phyloP scores from a whole-genome alignment of 1,140 invertebrate species.

The Ceratitis capitata region DNA sequence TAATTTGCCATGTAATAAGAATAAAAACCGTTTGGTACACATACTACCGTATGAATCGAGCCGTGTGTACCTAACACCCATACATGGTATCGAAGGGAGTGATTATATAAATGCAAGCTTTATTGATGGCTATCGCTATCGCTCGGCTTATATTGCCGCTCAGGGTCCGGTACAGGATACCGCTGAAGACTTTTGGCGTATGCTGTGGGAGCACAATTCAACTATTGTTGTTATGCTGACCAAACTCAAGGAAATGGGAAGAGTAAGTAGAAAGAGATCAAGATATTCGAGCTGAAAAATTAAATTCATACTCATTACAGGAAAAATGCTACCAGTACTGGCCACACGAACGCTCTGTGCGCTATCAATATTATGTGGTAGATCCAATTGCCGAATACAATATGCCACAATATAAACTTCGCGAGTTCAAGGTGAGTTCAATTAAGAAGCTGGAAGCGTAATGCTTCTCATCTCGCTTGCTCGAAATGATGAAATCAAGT shows the following conservation, averaged over 20 bases:
- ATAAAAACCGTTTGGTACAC: constrained; percentile 97
- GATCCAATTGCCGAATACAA: constrained; percentile 99
- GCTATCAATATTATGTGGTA: constrained; percentile 97
- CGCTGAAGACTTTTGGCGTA: constrained; percentile 98
- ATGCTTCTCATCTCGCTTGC: no score
- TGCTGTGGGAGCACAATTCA: constrained; percentile 99
- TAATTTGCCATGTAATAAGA: constrained; percentile 95
- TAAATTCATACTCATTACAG: constrained; percentile 66
- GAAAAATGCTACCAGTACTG: constrained; percentile 99
- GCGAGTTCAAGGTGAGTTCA: constrained; percentile 96
- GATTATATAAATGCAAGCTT: constrained; percentile 99
- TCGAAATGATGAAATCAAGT: no score
- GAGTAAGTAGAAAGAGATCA: constrained; percentile 71
- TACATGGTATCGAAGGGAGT: constrained; percentile 91
- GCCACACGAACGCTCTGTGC: constrained; percentile 95
- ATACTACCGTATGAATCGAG: constrained; percentile 97
- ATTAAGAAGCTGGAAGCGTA: neutral
- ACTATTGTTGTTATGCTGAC: constrained; percentile 99
- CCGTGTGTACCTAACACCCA: constrained; percentile 91
- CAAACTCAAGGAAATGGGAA: constrained; percentile 96
- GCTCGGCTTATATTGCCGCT: constrained; percentile 96
- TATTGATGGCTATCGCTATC: constrained; percentile 93
- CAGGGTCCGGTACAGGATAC: constrained; percentile 97
- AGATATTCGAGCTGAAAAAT: neutral
- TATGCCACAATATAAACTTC: constrained; percentile 97